Evolutionary conservation across 2,797 vertebrate genomes (phyloP).

Genomic region (Kryptolebias ocellatus): DNA sequence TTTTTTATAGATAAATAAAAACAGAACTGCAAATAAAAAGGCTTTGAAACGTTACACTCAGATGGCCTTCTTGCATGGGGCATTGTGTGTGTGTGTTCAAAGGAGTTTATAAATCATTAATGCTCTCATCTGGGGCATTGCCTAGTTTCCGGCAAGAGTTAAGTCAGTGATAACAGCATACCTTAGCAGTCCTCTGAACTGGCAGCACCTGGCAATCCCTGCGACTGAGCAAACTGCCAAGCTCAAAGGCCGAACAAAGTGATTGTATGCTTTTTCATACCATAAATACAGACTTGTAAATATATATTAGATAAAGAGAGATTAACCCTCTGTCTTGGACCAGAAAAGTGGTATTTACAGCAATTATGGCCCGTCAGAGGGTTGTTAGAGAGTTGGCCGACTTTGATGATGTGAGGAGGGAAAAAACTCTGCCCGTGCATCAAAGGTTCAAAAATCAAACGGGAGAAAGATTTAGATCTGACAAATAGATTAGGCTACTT

Average conservation of each 20-base stretch:
- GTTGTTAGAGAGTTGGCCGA: conserved; percentile 3
- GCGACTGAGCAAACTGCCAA: conserved; percentile 16
- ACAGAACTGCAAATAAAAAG: conserved; percentile 6
- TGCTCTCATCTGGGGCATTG: conserved; percentile 52
- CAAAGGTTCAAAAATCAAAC: conserved; percentile 25
- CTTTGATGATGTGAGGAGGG: not conserved
- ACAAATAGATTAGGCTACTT: conserved; percentile 40
- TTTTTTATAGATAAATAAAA: not conserved
- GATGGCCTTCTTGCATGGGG: not conserved
- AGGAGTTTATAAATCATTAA: conserved; percentile 76
- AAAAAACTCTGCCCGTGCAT: conserved; percentile 19
- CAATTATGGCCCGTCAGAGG: conserved; percentile 18
- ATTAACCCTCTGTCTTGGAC: not conserved
- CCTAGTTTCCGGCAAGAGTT: conserved; percentile 38
- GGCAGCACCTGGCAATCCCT: conserved; percentile 42
- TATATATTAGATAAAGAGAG: not conserved
- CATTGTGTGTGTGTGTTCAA: conserved; percentile 34
- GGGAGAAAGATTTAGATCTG: conserved; percentile 32
- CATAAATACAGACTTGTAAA: not conserved
- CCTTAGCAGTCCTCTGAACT: conserved; percentile 29
- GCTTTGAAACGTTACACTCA: conserved; percentile 5
- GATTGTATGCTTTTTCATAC: conserved; percentile 13
- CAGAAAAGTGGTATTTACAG: conserved; percentile 6
- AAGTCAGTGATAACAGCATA: conserved; percentile 61
- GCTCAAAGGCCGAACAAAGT: conserved; percentile 48